Evolutionary conservation across 2,113 vertebrate genomes (phyloP).

Genomic region (Poeciliopsis turrubarensis): DNA sequence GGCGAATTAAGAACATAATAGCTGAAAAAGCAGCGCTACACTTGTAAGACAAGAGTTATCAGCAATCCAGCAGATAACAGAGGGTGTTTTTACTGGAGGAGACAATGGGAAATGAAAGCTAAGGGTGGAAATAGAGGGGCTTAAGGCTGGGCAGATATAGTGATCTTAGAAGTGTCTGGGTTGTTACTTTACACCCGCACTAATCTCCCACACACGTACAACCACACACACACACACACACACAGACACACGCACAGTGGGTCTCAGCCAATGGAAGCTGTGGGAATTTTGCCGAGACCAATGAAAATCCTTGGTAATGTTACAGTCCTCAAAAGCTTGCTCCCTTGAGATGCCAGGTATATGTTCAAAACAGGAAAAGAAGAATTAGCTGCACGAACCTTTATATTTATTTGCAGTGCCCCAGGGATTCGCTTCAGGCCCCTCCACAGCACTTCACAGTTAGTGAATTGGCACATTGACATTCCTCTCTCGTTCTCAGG

Average conservation of each 20-base stretch:
- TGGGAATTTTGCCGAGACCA: conserved; percentile 70
- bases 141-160: conserved; percentile 50
- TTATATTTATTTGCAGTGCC: conserved; percentile 64
- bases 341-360: conserved; percentile 67
- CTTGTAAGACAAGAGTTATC: conserved; percentile 65
- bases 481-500: conserved; percentile 80
- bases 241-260: background rate
- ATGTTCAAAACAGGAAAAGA: conserved; percentile 60
- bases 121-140: conserved; percentile 32
- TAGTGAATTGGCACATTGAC: conserved; percentile 48
- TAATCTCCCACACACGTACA: conserved; percentile 41
- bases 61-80: conserved; percentile 60
- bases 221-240: background rate
- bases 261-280: conserved; percentile 58
- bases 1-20: conserved; percentile 65
- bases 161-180: conserved; percentile 69
- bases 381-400: conserved; percentile 54
- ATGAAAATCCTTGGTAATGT: conserved; percentile 37
- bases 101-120: conserved; percentile 73
- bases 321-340: conserved; percentile 44
- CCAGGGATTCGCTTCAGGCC: conserved; percentile 58
- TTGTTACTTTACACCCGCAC: conserved; percentile 66
- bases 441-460: conserved; percentile 36
- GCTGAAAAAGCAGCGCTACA: conserved; percentile 73
- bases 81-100: conserved; percentile 77